phyloP scores from a whole-genome alignment of 2,113 vertebrate species.

The Leptobrachium leishanense region DNA sequence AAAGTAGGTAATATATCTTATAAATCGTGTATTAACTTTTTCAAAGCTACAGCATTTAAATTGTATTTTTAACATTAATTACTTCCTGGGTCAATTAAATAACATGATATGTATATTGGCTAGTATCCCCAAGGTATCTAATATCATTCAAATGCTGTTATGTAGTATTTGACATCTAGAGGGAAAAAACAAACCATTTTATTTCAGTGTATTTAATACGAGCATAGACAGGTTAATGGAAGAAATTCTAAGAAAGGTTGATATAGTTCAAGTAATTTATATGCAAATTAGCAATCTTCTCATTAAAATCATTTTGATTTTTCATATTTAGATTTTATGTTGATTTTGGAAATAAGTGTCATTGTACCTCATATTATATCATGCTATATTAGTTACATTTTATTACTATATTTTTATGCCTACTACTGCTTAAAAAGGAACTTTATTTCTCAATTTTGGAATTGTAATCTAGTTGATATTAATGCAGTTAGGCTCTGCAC shows the following conservation, averaged over 20 bases:
- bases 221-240: background rate
- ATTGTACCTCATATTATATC: too few species aligned
- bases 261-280: background rate
- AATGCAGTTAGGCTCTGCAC: too few species aligned
- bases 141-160: background rate
- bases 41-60: too few species aligned
- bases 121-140: background rate
- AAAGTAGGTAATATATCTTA: too few species aligned
- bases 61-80: too few species aligned
- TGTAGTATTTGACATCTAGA: background rate
- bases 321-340: background rate
- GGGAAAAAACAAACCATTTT: background rate
- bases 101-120: background rate
- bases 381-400: too few species aligned
- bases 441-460: too few species aligned
- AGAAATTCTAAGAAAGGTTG: background rate
- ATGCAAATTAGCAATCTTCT: slow-evolving; percentile 37
- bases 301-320: slow-evolving; percentile 10
- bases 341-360: background rate
- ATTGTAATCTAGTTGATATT: too few species aligned
- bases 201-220: too few species aligned
- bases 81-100: background rate
- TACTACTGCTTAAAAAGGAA: too few species aligned
- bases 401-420: too few species aligned
- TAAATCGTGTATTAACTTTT: too few species aligned